phyloP scores from a whole-genome alignment of 2,888 invertebrate species.

The Drosophila tripunctata region DNA sequence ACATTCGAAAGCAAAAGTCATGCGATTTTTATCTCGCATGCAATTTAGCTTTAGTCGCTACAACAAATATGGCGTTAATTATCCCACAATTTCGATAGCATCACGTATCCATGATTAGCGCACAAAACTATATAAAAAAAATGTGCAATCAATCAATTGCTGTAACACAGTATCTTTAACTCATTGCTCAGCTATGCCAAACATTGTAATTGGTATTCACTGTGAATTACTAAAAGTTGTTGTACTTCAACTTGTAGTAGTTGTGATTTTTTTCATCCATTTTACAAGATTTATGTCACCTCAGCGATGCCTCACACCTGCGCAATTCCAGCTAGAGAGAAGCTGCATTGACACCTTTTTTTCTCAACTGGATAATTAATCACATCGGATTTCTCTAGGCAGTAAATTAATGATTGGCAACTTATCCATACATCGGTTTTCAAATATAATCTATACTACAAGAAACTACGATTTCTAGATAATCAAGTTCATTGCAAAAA shows the following conservation, averaged over 20 bases:
- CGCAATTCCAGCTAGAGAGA: constrained; percentile 14
- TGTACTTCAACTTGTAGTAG: constrained; percentile 11
- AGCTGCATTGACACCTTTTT: constrained; percentile 45
- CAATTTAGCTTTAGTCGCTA: constrained; percentile 59
- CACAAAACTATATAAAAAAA: too few species aligned
- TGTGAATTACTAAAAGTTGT: constrained; percentile 44
- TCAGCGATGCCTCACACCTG: constrained; percentile 55
- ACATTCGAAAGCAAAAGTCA: constrained; percentile 53
- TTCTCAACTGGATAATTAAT: constrained; percentile 69
- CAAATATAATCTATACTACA: neutral
- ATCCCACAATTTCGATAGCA: constrained; percentile 78
- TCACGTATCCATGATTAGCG: constrained; percentile 77
- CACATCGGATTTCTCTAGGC: constrained; percentile 30
- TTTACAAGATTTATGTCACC: constrained; percentile 63
- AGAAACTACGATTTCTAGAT: neutral
- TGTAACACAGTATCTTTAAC: constrained; percentile 60
- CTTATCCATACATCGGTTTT: neutral
- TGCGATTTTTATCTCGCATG: constrained; percentile 67
- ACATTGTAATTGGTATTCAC: constrained; percentile 71
- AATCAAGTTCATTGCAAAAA: neutral
- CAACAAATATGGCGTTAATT: constrained; percentile 79
- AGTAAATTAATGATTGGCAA: constrained; percentile 18
- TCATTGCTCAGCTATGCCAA: constrained; percentile 63
- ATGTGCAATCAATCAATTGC: constrained; percentile 76
- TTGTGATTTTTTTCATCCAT: constrained; percentile 23